phyloP scores from a whole-genome alignment of 2,797 vertebrate species.

The Cirrhinus mrigala region DNA sequence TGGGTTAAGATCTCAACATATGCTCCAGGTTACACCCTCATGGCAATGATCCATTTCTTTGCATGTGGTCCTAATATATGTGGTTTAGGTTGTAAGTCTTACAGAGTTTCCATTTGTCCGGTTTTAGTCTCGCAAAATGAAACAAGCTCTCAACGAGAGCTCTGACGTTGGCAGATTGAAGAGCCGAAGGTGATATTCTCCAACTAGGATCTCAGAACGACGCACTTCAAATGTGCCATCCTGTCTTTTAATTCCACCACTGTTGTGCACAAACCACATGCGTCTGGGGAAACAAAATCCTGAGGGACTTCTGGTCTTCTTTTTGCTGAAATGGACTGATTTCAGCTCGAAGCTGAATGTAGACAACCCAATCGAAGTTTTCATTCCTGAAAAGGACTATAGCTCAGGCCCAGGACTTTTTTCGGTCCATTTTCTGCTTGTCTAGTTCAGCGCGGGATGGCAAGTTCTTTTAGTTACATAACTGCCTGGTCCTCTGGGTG shows the following conservation, averaged over 20 bases:
- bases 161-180: constrained; percentile 33
- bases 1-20: constrained; percentile 37
- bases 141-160: constrained; percentile 31
- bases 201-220: constrained; percentile 4
- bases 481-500: constrained; percentile 48
- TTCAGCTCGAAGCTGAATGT: constrained; percentile 19
- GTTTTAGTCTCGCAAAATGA: constrained; percentile 39
- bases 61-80: constrained; percentile 22
- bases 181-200: constrained; percentile 15
- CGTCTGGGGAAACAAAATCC: constrained; percentile 9
- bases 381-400: background rate
- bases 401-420: constrained; percentile 14
- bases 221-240: background rate
- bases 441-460: constrained; percentile 28
- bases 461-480: constrained; percentile 56
- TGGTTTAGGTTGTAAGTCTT: constrained; percentile 22
- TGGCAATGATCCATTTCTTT: constrained; percentile 25
- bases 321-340: constrained; percentile 13
- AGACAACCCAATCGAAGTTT: background rate
- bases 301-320: background rate
- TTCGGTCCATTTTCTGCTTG: constrained; percentile 29
- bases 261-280: constrained; percentile 28
- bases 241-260: constrained; percentile 8
- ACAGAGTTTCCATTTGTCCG: constrained; percentile 22
- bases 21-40: background rate